phyloP scores from a whole-genome alignment of 2,888 invertebrate species.

The Agrotis puta region DNA sequence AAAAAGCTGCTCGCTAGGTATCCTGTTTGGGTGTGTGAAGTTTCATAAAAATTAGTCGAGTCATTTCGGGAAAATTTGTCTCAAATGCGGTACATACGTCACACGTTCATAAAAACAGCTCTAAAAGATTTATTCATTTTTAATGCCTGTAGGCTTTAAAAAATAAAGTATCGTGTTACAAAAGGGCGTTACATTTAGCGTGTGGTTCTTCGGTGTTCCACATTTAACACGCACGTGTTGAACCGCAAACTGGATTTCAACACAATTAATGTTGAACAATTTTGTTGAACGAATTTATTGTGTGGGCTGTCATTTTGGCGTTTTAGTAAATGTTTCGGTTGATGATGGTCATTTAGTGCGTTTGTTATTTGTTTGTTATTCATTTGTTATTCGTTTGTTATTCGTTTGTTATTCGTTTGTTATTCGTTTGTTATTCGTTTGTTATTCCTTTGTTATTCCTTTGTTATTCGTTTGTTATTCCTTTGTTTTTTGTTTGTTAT shows the following conservation, averaged over 20 bases:
- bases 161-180: conserved; percentile 26
- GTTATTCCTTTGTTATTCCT: too few species aligned
- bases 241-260: conserved; percentile 36
- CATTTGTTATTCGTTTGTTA: too few species aligned
- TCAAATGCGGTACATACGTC: too few species aligned
- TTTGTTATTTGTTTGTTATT: too few species aligned
- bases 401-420: too few species aligned
- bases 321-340: not conserved
- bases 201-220: conserved; percentile 36
- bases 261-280: conserved; percentile 41
- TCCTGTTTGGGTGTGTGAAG: too few species aligned
- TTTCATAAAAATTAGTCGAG: too few species aligned
- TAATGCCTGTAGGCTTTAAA: conserved; percentile 15
- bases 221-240: conserved; percentile 29
- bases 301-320: not conserved
- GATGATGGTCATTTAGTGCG: not conserved
- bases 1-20: too few species aligned
- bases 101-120: not conserved
- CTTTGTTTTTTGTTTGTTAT: too few species aligned
- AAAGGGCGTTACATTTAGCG: conserved; percentile 34
- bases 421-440: too few species aligned
- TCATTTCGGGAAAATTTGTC: too few species aligned
- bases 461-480: too few species aligned
- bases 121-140: conserved; percentile 36
- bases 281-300: conserved; percentile 17